Conservation (phyloP, 2,113 vertebrate genomes). For the Lepus europaeus region DNA sequence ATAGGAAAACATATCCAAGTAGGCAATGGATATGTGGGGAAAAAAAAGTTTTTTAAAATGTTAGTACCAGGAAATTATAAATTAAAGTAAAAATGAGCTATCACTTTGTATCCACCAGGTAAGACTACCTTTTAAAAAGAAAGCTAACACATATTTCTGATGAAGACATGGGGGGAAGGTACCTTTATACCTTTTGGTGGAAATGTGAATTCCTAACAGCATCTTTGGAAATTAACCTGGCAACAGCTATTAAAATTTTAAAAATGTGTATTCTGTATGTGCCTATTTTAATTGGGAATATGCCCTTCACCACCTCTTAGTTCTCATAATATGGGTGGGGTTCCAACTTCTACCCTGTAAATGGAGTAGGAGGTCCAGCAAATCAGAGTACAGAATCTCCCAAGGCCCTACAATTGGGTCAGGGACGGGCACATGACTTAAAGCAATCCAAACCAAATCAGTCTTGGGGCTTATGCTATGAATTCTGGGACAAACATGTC, state of each 20-base stretch:
- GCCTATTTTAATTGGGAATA: not conserved
- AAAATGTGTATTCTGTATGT: not conserved
- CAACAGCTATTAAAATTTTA: not conserved
- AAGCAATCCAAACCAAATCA: not conserved
- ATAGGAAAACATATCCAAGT: not conserved
- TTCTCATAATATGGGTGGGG: not conserved
- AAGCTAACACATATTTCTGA: not conserved
- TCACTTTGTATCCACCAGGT: not conserved
- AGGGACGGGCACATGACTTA: not conserved
- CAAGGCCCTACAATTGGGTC: not conserved
- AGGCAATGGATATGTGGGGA: not conserved
- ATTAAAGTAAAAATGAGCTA: not conserved
- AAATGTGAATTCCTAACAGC: not conserved
- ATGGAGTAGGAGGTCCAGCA: not conserved
- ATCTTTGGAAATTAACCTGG: conserved; percentile 8
- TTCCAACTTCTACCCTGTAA: not conserved
- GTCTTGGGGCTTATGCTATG: not conserved
- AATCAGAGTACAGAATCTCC: not conserved
- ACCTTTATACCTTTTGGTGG: not conserved
- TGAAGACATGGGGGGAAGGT: not conserved
- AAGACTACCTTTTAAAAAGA: conserved; percentile 14
- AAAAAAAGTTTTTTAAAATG: not conserved
- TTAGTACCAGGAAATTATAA: not conserved
- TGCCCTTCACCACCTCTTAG: not conserved
- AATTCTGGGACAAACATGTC: not conserved